These are phyloP conservation scores for Lumbricus terrestris DNA, from an alignment of 2,888 invertebrate genomes.

Conservation along the genomic window DNA sequence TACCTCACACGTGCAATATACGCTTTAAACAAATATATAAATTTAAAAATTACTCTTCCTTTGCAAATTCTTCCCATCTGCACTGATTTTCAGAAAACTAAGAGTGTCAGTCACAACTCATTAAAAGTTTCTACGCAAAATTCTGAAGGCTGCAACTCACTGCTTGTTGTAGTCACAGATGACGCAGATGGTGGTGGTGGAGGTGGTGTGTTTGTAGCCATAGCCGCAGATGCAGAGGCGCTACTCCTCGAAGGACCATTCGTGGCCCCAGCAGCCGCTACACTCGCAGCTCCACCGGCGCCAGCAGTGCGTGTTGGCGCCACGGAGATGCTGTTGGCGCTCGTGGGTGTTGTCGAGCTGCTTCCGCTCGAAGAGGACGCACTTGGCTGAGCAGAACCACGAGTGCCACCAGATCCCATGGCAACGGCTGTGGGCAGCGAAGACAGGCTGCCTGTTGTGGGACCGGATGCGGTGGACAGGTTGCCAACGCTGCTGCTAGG, in stretches of 20 bases:
- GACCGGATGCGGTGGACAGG: not conserved
- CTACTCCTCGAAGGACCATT: conserved; percentile 10
- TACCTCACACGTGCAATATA: not conserved
- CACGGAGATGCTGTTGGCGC: not conserved
- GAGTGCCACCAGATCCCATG: not conserved
- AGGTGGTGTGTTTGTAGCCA: not conserved
- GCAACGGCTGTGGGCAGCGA: conserved; percentile 6
- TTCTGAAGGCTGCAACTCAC: not conserved
- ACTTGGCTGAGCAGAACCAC: not conserved
- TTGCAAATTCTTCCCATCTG: not conserved
- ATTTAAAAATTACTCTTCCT: not conserved
- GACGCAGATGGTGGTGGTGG: not conserved
- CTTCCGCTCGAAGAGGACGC: conserved; percentile 13
- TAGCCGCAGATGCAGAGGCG: not conserved
- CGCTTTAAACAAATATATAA: not conserved
- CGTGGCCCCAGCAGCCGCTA: not conserved
- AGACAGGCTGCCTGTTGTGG: not conserved
- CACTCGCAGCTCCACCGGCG: not conserved
- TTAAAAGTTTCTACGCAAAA: not conserved
- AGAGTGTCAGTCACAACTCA: not conserved
- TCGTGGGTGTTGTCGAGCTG: conserved; percentile 13
- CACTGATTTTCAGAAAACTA: not conserved
- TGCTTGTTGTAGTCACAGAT: not conserved
- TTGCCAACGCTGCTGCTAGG: conserved; percentile 11
- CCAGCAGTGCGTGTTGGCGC: not conserved